phyloP scores from a whole-genome alignment of 2,888 invertebrate species.

The Calameuta idolon region DNA sequence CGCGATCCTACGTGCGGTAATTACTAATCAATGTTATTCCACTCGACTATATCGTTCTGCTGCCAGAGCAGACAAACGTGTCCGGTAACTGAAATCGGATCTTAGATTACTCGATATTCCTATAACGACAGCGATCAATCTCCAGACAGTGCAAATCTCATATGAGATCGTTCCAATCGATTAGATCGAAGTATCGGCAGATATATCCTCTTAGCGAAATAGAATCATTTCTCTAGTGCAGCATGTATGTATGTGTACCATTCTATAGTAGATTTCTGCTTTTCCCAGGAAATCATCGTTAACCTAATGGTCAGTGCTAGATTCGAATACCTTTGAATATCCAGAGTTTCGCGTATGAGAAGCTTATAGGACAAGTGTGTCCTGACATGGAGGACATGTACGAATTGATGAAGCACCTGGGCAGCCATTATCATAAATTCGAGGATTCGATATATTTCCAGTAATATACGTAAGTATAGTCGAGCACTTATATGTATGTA shows the following conservation, averaged over 20 bases:
- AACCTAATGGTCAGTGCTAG: neutral
- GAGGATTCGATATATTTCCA: neutral
- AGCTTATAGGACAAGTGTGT: neutral
- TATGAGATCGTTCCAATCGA: neutral
- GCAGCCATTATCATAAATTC: neutral
- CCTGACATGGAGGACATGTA: neutral
- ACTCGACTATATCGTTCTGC: conserved; percentile 28
- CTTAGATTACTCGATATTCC: conserved; percentile 35
- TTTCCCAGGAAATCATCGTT: neutral
- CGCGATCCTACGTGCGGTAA: conserved; percentile 60
- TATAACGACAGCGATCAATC: conserved; percentile 15
- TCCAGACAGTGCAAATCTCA: neutral
- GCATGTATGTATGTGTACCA: neutral
- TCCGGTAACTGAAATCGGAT: conserved; percentile 40
- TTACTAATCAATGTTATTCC: conserved; percentile 60
- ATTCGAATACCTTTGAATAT: neutral
- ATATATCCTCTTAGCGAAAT: neutral
- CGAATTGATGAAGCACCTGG: neutral
- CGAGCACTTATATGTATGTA: neutral
- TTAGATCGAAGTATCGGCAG: neutral
- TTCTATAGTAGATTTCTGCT: neutral
- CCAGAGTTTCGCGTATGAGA: neutral
- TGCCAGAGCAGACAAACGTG: conserved; percentile 39
- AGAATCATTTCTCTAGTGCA: neutral
- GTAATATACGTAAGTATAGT: neutral